Conservation (phyloP, 1,140 invertebrate genomes). For the Dendroctonus ponderosae region DNA sequence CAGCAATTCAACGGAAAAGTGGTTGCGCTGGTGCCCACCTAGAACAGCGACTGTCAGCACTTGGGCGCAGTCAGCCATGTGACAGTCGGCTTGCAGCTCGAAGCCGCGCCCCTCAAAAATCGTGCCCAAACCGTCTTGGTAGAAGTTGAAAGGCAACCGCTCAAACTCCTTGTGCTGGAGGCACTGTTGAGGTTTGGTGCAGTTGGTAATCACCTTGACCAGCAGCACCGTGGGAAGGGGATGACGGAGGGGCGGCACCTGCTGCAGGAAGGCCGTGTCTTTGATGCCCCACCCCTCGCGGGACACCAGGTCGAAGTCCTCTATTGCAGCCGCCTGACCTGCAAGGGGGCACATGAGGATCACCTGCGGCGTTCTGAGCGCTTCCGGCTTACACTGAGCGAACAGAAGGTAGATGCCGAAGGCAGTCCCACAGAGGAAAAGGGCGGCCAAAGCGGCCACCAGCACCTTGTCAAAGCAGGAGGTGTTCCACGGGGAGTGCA, state of each 20-base stretch:
- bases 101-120: slow-evolving; percentile 26
- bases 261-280: neutral
- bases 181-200: slow-evolving; percentile 4
- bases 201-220: slow-evolving; percentile 10
- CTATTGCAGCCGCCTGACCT: slow-evolving; percentile 13
- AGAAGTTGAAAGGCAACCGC: slow-evolving; percentile 20
- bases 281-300: slow-evolving; percentile 9
- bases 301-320: slow-evolving; percentile 23
- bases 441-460: neutral
- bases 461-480: slow-evolving; percentile 12
- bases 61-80: slow-evolving; percentile 3
- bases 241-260: neutral
- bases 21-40: neutral
- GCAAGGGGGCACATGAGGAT: slow-evolving; percentile 1
- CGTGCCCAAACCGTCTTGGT: slow-evolving; percentile 6
- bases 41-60: slow-evolving; percentile 9
- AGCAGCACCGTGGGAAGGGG: slow-evolving; percentile 14
- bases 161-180: slow-evolving; percentile 6
- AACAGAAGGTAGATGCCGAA: slow-evolving; percentile 8
- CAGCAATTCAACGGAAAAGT: too few relatives aligned
- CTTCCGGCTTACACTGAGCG: slow-evolving; percentile 6
- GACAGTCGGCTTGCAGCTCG: slow-evolving; percentile 14
- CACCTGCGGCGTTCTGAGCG: neutral
- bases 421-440: slow-evolving; percentile 11
- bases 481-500: neutral